phyloP scores from a whole-genome alignment of 23 tunicate genomes.

The Styela clava region DNA sequence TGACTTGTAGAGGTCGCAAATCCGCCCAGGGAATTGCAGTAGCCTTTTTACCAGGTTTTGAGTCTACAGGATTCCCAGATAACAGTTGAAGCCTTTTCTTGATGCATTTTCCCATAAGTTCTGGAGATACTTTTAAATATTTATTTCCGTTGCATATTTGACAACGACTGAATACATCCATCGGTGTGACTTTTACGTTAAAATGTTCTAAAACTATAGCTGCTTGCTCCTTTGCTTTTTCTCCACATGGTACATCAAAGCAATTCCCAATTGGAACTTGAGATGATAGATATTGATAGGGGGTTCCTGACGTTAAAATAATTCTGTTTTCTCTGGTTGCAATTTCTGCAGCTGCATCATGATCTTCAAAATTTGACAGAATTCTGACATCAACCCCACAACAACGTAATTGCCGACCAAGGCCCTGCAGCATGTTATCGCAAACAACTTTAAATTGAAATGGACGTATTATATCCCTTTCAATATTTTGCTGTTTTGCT shows the following conservation, averaged over 20 bases:
- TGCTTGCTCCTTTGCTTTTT: constrained; percentile 62
- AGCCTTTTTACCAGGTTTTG: constrained; percentile 30
- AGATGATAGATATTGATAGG: constrained; percentile 40
- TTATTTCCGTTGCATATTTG: constrained; percentile 69
- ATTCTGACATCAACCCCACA: constrained; percentile 65
- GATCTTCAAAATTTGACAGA: constrained; percentile 44
- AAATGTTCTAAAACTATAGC: constrained; percentile 42
- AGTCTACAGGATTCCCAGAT: neutral
- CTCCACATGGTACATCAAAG: constrained; percentile 51
- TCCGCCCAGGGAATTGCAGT: neutral
- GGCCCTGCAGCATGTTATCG: constrained; percentile 80
- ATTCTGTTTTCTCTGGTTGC: constrained; percentile 47
- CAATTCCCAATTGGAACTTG: constrained; percentile 64
- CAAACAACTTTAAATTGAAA: constrained; percentile 64
- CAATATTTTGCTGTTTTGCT: no score
- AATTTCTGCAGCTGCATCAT: constrained; percentile 46
- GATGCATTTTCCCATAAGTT: constrained; percentile 34
- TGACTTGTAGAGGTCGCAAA: neutral
- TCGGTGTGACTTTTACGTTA: constrained; percentile 52
- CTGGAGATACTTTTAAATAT: constrained; percentile 42
- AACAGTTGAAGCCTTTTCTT: neutral
- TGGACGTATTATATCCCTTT: constrained; percentile 8
- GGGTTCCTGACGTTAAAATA: constrained; percentile 63
- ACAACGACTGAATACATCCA: constrained; percentile 76
- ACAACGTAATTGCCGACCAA: constrained; percentile 63